Conservation (phyloP, 2,797 vertebrate genomes). For the Botia kubotai region DNA sequence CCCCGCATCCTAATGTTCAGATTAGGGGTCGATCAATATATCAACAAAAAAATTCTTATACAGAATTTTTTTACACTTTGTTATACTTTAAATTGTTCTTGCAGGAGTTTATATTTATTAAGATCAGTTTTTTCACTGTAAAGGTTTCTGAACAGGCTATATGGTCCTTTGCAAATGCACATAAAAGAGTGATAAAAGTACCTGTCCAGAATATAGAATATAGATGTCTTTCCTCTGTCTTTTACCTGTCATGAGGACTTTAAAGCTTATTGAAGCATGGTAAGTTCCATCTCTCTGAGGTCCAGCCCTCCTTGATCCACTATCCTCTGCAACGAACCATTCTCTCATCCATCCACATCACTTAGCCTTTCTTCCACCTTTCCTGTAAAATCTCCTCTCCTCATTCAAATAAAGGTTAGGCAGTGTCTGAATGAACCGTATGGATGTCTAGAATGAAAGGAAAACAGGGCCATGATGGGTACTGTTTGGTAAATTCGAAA, state of each 20-base stretch:
- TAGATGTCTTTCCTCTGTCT: conserved; percentile 22
- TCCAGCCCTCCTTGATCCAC: conserved; percentile 4
- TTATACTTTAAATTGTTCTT: too few relatives aligned
- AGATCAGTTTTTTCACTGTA: background rate
- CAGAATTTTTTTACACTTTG: too few relatives aligned
- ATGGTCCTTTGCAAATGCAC: background rate
- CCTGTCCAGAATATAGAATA: conserved; percentile 52
- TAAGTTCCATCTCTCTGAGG: conserved; percentile 1
- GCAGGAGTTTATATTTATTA: too few relatives aligned
- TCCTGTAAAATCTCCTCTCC: conserved; percentile 24
- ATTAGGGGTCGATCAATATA: background rate
- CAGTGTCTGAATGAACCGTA: conserved; percentile 4
- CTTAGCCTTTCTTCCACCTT: conserved; percentile 9
- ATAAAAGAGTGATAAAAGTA: conserved; percentile 16
- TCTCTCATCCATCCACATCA: conserved; percentile 27
- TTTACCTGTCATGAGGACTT: conserved; percentile 40
- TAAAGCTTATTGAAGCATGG: conserved; percentile 20
- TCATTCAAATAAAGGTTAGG: conserved; percentile 17
- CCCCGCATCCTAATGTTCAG: background rate
- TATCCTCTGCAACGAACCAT: conserved; percentile 15
- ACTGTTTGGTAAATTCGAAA: background rate
- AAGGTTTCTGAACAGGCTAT: background rate
- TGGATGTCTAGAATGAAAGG: background rate
- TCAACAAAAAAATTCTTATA: too few relatives aligned
- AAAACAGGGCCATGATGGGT: background rate